phyloP scores from a whole-genome alignment of 35 echinoderm and acorn worm genomes.

The Heliocidaris tuberculata region DNA sequence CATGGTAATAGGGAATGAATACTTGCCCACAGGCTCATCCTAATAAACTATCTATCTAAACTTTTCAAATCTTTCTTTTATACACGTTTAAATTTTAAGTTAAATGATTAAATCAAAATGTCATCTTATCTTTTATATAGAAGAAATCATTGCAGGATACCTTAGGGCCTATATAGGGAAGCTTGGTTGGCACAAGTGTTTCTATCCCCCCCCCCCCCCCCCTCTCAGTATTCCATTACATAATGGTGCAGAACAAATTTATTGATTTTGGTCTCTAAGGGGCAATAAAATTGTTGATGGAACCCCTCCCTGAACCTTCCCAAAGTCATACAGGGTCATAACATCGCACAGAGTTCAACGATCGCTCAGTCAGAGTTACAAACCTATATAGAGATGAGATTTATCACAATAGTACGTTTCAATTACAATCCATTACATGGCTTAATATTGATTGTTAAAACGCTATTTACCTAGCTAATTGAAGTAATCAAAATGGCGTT shows the following conservation, averaged over 20 bases:
- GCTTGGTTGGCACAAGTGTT: too few species aligned
- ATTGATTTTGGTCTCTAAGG: not conserved
- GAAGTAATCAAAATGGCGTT: not conserved
- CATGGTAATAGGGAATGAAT: too few species aligned
- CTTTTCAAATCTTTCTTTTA: too few species aligned
- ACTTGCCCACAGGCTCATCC: too few species aligned
- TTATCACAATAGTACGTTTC: not conserved
- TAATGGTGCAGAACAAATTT: not conserved
- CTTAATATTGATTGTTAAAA: not conserved
- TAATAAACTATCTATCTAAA: too few species aligned
- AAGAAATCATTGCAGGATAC: too few species aligned
- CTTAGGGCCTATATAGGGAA: too few species aligned
- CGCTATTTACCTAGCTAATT: constrained; percentile 4
- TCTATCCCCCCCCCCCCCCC: not conserved
- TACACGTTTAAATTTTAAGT: too few species aligned
- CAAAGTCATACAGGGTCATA: not conserved
- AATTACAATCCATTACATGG: not conserved
- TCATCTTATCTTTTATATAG: too few species aligned
- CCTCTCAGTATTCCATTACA: not conserved
- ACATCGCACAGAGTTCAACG: not conserved
- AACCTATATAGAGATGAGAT: not conserved
- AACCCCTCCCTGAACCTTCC: not conserved
- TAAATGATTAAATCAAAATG: too few species aligned
- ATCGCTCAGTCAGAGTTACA: not conserved
- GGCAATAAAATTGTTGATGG: not conserved